phyloP scores from a whole-genome alignment of 2,113 vertebrate genomes.

The Desmodus rotundus region DNA sequence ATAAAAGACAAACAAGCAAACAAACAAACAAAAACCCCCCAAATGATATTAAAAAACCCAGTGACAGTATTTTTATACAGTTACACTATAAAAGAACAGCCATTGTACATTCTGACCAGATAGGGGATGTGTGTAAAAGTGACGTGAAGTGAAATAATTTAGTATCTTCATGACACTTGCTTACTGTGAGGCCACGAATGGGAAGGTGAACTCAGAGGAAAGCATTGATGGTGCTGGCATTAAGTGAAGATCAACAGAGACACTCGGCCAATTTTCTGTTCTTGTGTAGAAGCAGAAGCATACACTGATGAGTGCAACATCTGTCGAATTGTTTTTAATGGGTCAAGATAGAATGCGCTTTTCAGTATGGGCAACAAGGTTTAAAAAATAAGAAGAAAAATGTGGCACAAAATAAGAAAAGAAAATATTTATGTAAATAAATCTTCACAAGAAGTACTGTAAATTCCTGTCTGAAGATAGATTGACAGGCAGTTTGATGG shows the following conservation, averaged over 20 bases:
- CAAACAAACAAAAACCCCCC: background rate
- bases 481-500: conserved; percentile 2
- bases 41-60: background rate
- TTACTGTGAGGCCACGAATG: background rate
- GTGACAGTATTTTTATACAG: background rate
- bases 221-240: background rate
- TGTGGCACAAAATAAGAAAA: conserved; percentile 43
- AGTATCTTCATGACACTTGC: background rate
- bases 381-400: conserved; percentile 26
- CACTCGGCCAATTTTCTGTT: conserved; percentile 45
- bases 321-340: conserved; percentile 64
- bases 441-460: conserved; percentile 42
- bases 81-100: background rate
- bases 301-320: conserved; percentile 50
- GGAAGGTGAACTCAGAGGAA: background rate
- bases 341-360: conserved; percentile 60
- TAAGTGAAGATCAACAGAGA: conserved; percentile 45
- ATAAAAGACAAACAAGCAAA: background rate
- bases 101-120: background rate
- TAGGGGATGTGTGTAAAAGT: background rate
- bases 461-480: conserved; percentile 50
- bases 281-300: conserved; percentile 51
- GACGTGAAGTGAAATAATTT: background rate
- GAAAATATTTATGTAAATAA: conserved; percentile 65
- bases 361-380: conserved; percentile 57